phyloP scores from a whole-genome alignment of 2,113 vertebrate species.

The Seriola rivoliana region DNA sequence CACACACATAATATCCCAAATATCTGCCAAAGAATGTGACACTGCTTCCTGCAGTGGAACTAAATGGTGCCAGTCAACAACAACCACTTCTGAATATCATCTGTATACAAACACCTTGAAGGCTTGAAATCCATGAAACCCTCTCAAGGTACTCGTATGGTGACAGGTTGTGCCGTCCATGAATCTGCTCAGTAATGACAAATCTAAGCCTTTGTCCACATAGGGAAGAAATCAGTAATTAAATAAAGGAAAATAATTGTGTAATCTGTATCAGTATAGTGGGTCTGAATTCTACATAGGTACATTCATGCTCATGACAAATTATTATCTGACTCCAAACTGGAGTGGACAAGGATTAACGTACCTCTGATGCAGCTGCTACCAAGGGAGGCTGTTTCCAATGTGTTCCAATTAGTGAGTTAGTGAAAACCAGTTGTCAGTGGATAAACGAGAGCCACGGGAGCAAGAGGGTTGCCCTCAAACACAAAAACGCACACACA shows the following conservation, averaged over 20 bases:
- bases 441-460: slow-evolving; percentile 57
- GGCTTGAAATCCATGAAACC: neutral
- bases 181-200: neutral
- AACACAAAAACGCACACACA: neutral
- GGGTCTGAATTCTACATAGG: slow-evolving; percentile 2
- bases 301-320: slow-evolving; percentile 10
- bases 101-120: neutral
- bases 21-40: too few relatives aligned
- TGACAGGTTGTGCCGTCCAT: neutral
- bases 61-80: too few relatives aligned
- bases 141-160: neutral
- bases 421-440: slow-evolving; percentile 67
- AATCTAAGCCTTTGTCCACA: neutral
- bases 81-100: neutral
- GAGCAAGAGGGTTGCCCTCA: slow-evolving; percentile 37
- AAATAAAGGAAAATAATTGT: neutral
- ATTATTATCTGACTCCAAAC: slow-evolving; percentile 14
- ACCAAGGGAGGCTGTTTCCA: slow-evolving; percentile 52
- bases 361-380: slow-evolving; percentile 59
- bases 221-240: neutral
- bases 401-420: slow-evolving; percentile 50
- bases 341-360: slow-evolving; percentile 22
- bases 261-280: neutral
- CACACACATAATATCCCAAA: too few relatives aligned
- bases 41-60: too few relatives aligned